These are phyloP conservation scores for Scrobipalpa costella DNA, from an alignment of 2,888 invertebrate species.

Conservation along the genomic window DNA sequence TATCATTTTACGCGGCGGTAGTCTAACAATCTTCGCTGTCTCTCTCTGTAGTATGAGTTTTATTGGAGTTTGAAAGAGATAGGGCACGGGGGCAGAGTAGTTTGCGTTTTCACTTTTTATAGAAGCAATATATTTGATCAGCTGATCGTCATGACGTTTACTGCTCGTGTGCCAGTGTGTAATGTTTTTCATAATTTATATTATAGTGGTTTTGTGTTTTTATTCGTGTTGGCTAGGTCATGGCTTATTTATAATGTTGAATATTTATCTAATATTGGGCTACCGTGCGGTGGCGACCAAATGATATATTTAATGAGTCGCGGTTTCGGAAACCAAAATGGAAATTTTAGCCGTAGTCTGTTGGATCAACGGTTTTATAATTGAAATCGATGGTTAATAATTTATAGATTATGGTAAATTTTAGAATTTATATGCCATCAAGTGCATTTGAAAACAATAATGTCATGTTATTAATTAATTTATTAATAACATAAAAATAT, in stretches of 20 bases:
- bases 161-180: slow-evolving; percentile 67
- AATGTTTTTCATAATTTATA: slow-evolving; percentile 80
- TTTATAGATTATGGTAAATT: neutral
- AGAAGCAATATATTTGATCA: slow-evolving; percentile 81
- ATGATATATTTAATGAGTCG: slow-evolving; percentile 42
- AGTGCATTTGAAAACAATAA: neutral
- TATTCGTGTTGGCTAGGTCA: slow-evolving; percentile 72
- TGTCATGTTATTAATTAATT: neutral
- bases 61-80: slow-evolving; percentile 52
- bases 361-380: slow-evolving; percentile 26
- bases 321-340: slow-evolving; percentile 33
- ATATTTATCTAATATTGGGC: slow-evolving; percentile 53
- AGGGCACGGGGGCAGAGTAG: slow-evolving; percentile 60
- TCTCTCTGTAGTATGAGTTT: slow-evolving; percentile 42
- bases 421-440: neutral
- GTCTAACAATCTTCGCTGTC: slow-evolving; percentile 49
- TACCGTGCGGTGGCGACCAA: slow-evolving; percentile 38
- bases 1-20: slow-evolving; percentile 79
- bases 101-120: slow-evolving; percentile 81
- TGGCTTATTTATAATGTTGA: slow-evolving; percentile 72
- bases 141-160: slow-evolving; percentile 80
- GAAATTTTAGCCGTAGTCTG: slow-evolving; percentile 11
- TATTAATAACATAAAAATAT: neutral
- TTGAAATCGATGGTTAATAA: slow-evolving; percentile 14
- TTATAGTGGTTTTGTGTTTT: slow-evolving; percentile 65